Conservation (phyloP, 2,797 vertebrate species). For the Saguinus oedipus region DNA sequence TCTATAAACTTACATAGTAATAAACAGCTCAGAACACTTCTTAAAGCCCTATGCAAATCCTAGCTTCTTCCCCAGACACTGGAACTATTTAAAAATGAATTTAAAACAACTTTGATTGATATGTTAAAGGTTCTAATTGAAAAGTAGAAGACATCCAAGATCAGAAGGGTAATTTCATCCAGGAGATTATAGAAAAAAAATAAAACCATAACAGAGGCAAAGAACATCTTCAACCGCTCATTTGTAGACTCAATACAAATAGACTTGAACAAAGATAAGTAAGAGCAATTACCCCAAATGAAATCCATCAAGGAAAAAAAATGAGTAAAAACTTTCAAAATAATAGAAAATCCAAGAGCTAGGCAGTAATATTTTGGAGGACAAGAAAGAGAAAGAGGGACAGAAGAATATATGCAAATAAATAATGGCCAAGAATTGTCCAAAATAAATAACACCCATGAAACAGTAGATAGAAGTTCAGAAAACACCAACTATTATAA, state of each 20-base stretch:
- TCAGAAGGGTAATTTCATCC: not conserved
- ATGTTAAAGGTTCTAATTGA: not conserved
- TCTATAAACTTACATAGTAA: slow-evolving; percentile 33
- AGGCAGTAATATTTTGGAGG: not conserved
- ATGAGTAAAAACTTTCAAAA: not conserved
- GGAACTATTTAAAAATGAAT: slow-evolving; percentile 4
- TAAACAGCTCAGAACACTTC: slow-evolving; percentile 41
- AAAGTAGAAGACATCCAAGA: not conserved
- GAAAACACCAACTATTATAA: not conserved
- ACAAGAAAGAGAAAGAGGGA: not conserved
- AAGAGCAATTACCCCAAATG: slow-evolving; percentile 4
- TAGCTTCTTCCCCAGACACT: not conserved
- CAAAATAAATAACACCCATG: slow-evolving; percentile 33
- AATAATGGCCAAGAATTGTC: slow-evolving; percentile 8
- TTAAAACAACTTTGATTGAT: slow-evolving; percentile 33
- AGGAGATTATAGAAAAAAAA: not conserved
- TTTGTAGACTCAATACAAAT: not conserved
- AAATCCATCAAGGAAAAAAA: not conserved
- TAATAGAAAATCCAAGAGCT: not conserved
- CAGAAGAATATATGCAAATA: slow-evolving; percentile 2
- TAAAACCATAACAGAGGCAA: not conserved
- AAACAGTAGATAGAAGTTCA: not conserved
- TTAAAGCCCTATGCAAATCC: not conserved
- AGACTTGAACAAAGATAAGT: not conserved
- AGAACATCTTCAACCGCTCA: not conserved